phyloP scores from a whole-genome alignment of 2,888 invertebrate species.

The Caprella mutica region DNA sequence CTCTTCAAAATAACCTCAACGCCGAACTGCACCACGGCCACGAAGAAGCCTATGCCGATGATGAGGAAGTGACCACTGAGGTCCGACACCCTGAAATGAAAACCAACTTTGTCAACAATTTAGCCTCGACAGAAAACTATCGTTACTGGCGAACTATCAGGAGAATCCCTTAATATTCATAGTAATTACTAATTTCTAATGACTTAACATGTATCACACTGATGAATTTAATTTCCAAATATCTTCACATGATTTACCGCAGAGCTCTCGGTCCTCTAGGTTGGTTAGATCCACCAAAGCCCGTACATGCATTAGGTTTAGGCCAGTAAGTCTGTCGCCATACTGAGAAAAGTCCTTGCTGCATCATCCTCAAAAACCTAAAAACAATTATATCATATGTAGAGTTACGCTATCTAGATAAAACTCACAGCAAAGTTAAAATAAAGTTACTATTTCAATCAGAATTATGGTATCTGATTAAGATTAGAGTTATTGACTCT shows the following conservation, averaged over 20 bases:
- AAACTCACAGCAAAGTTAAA: not conserved
- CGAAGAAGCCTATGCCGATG: slow-evolving; percentile 16
- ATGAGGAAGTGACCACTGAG: slow-evolving; percentile 29
- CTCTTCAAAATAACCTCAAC: slow-evolving; percentile 16
- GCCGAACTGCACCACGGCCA: slow-evolving; percentile 14
- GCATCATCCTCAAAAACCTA: slow-evolving; percentile 28
- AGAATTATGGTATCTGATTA: not conserved
- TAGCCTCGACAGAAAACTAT: no score
- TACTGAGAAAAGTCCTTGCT: slow-evolving; percentile 22
- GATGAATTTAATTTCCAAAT: no score
- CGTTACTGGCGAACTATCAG: no score
- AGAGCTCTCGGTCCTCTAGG: slow-evolving; percentile 14
- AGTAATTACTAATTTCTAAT: no score
- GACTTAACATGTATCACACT: no score
- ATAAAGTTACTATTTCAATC: not conserved
- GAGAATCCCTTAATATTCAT: no score
- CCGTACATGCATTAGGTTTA: slow-evolving; percentile 24
- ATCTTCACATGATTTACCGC: no score
- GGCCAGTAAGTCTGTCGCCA: slow-evolving; percentile 29
- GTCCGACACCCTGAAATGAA: slow-evolving; percentile 13
- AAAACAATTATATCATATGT: not conserved
- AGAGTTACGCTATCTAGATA: not conserved
- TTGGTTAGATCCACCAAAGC: not conserved
- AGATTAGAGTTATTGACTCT: not conserved
- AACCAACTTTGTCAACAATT: no score